Conservation (phyloP, 2,888 invertebrate species). For the Margaritifera margaritifera region DNA sequence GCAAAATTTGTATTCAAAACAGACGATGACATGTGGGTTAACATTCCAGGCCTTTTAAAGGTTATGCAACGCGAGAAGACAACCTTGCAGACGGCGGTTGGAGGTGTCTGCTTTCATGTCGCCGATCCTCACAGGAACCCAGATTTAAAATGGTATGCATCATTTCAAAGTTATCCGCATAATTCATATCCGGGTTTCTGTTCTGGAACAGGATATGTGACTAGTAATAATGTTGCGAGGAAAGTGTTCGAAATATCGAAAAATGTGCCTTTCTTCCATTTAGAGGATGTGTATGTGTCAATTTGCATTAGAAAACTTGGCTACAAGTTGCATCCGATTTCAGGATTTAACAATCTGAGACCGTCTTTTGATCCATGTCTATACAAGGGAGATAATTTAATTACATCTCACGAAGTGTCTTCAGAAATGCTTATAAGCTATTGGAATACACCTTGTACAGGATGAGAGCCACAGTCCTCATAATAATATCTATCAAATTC, state of each 20-base stretch:
- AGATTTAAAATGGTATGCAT: conserved; percentile 58
- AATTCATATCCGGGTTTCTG: conserved; percentile 56
- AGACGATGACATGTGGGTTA: conserved; percentile 61
- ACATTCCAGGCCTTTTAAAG: conserved; percentile 30
- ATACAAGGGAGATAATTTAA: conserved; percentile 26
- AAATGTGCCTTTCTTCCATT: conserved; percentile 56
- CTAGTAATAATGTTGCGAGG: conserved; percentile 40
- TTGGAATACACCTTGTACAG: too few species aligned
- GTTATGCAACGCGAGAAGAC: conserved; percentile 13
- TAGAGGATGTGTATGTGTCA: conserved; percentile 62
- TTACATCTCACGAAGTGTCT: conserved; percentile 44
- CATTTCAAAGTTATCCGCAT: conserved; percentile 43
- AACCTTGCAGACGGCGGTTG: conserved; percentile 30
- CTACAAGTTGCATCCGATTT: conserved; percentile 18
- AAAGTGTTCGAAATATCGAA: conserved; percentile 46
- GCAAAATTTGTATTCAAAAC: conserved; percentile 41
- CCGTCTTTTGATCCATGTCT: conserved; percentile 31
- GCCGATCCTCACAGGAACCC: conserved; percentile 41
- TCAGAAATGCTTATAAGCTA: conserved; percentile 5
- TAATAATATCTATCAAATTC: too few species aligned
- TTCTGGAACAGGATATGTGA: conserved; percentile 58
- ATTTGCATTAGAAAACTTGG: conserved; percentile 48
- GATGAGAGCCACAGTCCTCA: too few species aligned
- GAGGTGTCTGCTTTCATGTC: conserved; percentile 35
- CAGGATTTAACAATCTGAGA: conserved; percentile 42